phyloP scores from a whole-genome alignment of 2,888 invertebrate genomes.

The Eupithecia insigniata region DNA sequence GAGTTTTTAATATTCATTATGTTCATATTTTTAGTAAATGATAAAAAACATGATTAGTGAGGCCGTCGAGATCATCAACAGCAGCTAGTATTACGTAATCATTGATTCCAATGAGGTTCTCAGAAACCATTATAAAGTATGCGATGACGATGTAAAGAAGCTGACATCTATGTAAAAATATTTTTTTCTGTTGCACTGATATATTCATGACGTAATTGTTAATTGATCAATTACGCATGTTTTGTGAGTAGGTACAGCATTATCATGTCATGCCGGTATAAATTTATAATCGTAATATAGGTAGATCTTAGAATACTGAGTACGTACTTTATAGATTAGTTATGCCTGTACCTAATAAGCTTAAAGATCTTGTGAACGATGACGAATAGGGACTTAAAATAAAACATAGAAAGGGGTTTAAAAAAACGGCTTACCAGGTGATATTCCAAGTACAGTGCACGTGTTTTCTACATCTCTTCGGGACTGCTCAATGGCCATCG shows the following conservation, averaged over 20 bases:
- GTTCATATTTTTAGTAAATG: constrained; percentile 19
- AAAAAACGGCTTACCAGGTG: constrained; percentile 88
- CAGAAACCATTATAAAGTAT: constrained; percentile 66
- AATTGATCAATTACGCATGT: constrained; percentile 53
- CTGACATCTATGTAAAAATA: constrained; percentile 65
- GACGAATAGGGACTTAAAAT: neutral
- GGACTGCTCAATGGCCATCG: constrained; percentile 93
- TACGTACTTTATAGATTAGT: neutral
- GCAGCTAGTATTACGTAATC: constrained; percentile 73
- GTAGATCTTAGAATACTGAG: neutral
- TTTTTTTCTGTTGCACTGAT: constrained; percentile 61
- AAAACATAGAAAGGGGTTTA: neutral
- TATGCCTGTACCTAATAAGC: no score
- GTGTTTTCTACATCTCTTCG: constrained; percentile 93
- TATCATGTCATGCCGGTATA: constrained; percentile 53
- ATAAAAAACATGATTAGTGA: constrained; percentile 40
- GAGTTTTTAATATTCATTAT: neutral
- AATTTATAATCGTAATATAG: neutral
- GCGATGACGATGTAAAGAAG: constrained; percentile 58
- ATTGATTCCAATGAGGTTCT: constrained; percentile 63
- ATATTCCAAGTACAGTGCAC: constrained; percentile 93
- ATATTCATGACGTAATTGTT: constrained; percentile 69
- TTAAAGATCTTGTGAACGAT: neutral
- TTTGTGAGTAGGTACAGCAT: constrained; percentile 49
- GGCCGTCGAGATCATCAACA: constrained; percentile 56